Conservation (phyloP, 2,113 vertebrate species). For the Sinocyclocheilus rhinocerous region DNA sequence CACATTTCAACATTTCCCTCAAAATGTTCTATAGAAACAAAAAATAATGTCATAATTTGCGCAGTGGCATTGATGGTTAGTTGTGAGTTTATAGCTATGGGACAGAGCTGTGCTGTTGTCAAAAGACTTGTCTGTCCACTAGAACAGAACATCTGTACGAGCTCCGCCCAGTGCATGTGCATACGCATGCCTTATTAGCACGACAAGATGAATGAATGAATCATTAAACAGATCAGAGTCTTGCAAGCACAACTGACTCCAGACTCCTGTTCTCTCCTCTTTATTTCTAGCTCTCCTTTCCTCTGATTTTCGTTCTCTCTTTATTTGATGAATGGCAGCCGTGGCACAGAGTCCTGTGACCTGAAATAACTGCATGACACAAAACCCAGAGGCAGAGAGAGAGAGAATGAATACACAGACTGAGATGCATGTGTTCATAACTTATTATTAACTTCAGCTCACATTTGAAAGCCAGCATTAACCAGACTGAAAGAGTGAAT, state of each 20-base stretch:
- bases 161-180: neutral
- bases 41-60: neutral
- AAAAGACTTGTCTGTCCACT: neutral
- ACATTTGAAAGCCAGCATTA: constrained; percentile 15
- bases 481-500: neutral
- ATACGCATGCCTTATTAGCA: neutral
- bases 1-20: too few species aligned
- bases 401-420: neutral
- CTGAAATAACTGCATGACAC: constrained; percentile 38
- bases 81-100: neutral
- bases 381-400: constrained; percentile 15
- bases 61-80: neutral
- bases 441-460: constrained; percentile 33
- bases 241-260: neutral
- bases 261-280: neutral
- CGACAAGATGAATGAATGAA: neutral
- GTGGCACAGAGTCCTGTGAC: constrained; percentile 27
- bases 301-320: neutral
- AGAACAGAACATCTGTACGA: neutral
- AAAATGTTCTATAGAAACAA: too few species aligned
- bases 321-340: constrained; percentile 38
- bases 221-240: constrained; percentile 4
- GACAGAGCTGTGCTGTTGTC: neutral
- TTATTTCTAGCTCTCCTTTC: neutral
- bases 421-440: constrained; percentile 36